Conservation (phyloP, 2,797 vertebrate genomes). For the Rhynchonycteris naso region DNA sequence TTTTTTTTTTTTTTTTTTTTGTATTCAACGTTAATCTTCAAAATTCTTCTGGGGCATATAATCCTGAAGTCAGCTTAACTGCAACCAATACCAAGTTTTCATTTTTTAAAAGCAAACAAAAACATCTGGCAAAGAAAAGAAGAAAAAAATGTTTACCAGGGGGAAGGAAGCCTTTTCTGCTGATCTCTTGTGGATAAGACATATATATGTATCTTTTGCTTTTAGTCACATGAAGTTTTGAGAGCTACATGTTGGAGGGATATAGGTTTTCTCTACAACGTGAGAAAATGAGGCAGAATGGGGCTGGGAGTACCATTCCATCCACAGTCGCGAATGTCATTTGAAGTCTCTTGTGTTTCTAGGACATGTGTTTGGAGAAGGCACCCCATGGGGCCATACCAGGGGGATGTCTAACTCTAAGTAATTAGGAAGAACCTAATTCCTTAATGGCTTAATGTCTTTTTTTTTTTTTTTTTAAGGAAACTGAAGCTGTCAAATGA, state of each 20-base stretch:
- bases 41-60: slow-evolving; percentile 82
- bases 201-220: slow-evolving; percentile 53
- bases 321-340: neutral
- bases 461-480: too few relatives aligned
- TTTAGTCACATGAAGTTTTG: neutral
- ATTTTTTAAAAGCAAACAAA: slow-evolving; percentile 73
- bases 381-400: neutral
- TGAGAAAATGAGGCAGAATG: neutral
- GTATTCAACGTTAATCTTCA: slow-evolving; percentile 80
- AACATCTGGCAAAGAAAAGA: slow-evolving; percentile 51
- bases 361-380: neutral
- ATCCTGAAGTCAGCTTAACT: slow-evolving; percentile 84
- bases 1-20: slow-evolving; percentile 62
- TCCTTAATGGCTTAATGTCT: slow-evolving; percentile 65
- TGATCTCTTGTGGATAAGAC: neutral
- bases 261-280: neutral
- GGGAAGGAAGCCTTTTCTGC: slow-evolving; percentile 70
- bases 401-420: slow-evolving; percentile 3
- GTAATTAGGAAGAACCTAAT: slow-evolving; percentile 40
- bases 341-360: neutral
- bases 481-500: slow-evolving; percentile 48
- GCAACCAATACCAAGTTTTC: slow-evolving; percentile 85
- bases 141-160: neutral
- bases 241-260: neutral
- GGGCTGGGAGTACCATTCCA: neutral